Base-by-base conservation (phyloP, 2,888 invertebrate genomes). In the Copidosoma aretas region DNA sequence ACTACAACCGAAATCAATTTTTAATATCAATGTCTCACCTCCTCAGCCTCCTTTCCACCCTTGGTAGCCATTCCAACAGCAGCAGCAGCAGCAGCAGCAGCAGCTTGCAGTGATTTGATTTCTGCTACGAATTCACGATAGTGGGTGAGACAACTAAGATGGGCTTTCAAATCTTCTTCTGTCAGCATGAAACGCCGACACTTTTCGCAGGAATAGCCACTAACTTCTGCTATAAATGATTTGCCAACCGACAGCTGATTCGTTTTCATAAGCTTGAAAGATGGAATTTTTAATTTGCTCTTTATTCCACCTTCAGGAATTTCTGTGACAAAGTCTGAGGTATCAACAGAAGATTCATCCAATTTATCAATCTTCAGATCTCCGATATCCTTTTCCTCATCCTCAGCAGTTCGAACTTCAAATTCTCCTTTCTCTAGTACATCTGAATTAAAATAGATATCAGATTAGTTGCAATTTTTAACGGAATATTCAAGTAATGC, bases 321-420 rank as follows among this genome's bases (percentile, higher is more conserved):
- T 53, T 84, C 83, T 1, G 77, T 79, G 8, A 84, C 65, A 60
- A 78, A 82, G 72, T 82, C 81, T 19, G 72, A 76, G 68, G 77
- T 77, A 14, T 83, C 83, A 53, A 70, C 71, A 12, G 72, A 41
- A 19, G 72, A 68, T 46, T 75, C 75, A 14, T 77, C 75, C 43
- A 46, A 14, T 17, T 46, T 84, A n/a, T 83, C 83, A 53, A 72
- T 78, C 61, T 84, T 85, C 10, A 84, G 84, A 56, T 84, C 82
- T 17, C 85, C 86, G 56, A 74, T 75, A 80, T 86, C 87, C 72
- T 86, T 86, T 52, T 87, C 87, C 75, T 88, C 87, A 67, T 86
- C 87, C 73, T 87, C 86, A 15, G 84, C 85, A 79, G 78, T 85
- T 84, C 86, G 85, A 86, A 85, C 85, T 87, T 86, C 85, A 3